A percentile compares a stretch with the other conserved stretches of the same genome.
These are phyloP conservation scores for Anguilla pacifica DNA, from an alignment of 2,797 vertebrate species.

Conservation along the genomic window DNA sequence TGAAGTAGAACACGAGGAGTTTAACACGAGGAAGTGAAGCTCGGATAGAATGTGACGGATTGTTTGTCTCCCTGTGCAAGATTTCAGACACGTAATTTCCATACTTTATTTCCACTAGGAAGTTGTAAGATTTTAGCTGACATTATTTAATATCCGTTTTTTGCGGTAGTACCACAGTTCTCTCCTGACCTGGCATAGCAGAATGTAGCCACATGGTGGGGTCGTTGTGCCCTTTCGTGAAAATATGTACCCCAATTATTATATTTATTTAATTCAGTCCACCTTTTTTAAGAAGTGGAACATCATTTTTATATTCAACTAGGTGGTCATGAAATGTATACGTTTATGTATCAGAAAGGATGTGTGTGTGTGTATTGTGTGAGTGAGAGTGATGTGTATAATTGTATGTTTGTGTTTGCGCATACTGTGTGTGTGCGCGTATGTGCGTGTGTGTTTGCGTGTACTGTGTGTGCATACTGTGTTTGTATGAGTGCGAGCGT, in stretches of 20 bases:
- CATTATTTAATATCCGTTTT: conserved; percentile 4
- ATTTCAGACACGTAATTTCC: not conserved
- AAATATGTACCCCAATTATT: conserved; percentile 59
- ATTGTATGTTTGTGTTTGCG: not conserved
- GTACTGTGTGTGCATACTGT: not conserved
- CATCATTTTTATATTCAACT: conserved; percentile 27
- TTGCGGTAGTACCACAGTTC: not conserved
- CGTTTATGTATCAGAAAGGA: conserved; percentile 41
- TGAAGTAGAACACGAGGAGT: not conserved
- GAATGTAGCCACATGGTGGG: conserved; percentile 34
- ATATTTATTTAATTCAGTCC: conserved; percentile 50
- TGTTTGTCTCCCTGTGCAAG: not conserved
- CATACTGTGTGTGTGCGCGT: not conserved
- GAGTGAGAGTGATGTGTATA: conserved; percentile 13
- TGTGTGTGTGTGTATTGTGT: conserved; percentile 1
- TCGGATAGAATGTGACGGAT: not conserved
- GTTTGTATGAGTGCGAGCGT: too few relatives aligned
- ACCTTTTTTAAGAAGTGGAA: conserved; percentile 26
- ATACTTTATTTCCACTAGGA: not conserved
- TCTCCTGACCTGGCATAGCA: conserved; percentile 25
- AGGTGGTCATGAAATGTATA: conserved; percentile 32
- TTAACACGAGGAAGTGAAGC: not conserved
- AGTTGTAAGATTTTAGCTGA: not conserved
- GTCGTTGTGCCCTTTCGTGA: conserved; percentile 47
- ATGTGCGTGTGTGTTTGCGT: not conserved